These are phyloP conservation scores for Gobius niger DNA, from an alignment of 2,113 vertebrate species.

Conservation along the genomic window DNA sequence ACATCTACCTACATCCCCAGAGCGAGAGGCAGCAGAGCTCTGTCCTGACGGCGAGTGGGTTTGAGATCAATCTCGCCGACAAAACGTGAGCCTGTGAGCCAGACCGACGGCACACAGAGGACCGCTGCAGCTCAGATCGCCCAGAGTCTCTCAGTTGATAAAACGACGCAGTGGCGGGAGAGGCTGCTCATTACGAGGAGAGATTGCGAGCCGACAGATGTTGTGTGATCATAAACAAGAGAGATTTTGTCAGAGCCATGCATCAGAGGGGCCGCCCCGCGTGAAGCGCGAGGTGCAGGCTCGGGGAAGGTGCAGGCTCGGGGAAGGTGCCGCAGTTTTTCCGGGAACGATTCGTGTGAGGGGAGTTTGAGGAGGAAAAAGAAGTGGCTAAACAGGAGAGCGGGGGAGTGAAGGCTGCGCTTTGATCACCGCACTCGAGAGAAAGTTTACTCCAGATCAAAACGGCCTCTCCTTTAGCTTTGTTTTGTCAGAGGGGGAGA, in stretches of 20 bases:
- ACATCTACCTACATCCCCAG: no score
- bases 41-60: no score
- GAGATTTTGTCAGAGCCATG: constrained; percentile 63
- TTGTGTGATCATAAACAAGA: constrained; percentile 70
- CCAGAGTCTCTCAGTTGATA: constrained; percentile 27
- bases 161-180: constrained; percentile 44
- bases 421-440: constrained; percentile 60
- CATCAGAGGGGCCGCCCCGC: constrained; percentile 56
- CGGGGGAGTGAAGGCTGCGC: constrained; percentile 30
- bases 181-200: constrained; percentile 44
- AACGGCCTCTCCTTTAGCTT: constrained; percentile 29
- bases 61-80: no score
- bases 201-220: constrained; percentile 69
- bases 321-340: constrained; percentile 65
- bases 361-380: constrained; percentile 39
- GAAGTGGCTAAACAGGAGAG: constrained; percentile 48
- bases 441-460: constrained; percentile 41
- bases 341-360: constrained; percentile 45
- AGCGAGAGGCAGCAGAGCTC: no score
- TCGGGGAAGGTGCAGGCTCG: constrained; percentile 62
- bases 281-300: constrained; percentile 42
- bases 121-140: constrained; percentile 9
- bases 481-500: neutral
- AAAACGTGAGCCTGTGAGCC: no score
- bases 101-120: neutral